Evolutionary conservation across 2,888 invertebrate genomes (phyloP).

Genomic region (Microctonus hyperodae): DNA sequence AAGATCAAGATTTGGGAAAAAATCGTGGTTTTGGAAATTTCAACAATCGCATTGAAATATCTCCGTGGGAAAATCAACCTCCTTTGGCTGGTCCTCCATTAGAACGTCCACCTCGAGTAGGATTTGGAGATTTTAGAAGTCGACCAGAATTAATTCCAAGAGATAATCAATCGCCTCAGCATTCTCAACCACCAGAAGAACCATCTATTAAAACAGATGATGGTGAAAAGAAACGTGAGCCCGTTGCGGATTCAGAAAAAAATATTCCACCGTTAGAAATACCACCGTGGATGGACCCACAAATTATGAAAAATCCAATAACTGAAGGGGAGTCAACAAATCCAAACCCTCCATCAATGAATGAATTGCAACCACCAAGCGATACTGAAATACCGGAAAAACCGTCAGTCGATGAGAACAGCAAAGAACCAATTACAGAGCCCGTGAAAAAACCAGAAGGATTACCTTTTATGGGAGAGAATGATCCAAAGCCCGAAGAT

Average conservation of each 20-base stretch:
- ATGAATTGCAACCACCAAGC: no score
- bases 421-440: constrained; percentile 6
- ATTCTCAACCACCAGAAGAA: not conserved
- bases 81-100: not conserved
- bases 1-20: constrained; percentile 28
- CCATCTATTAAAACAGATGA: constrained; percentile 2
- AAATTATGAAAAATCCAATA: constrained; percentile 28
- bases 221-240: not conserved
- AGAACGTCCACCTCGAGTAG: not conserved
- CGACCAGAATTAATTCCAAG: not conserved
- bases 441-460: constrained; percentile 44
- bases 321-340: not conserved
- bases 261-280: constrained; percentile 43
- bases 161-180: not conserved
- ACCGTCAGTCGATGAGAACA: not conserved
- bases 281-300: constrained; percentile 46
- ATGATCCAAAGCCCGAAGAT: constrained; percentile 57
- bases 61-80: constrained; percentile 10
- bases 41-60: not conserved
- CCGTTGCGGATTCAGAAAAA: constrained; percentile 10
- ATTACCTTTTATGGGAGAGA: constrained; percentile 58
- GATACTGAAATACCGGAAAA: constrained; percentile 16
- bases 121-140: not conserved
- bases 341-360: not conserved
- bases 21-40: constrained; percentile 32